These are phyloP conservation scores for Sebastes hubbsi DNA, from an alignment of 2,797 vertebrate genomes.

Conservation along the genomic window DNA sequence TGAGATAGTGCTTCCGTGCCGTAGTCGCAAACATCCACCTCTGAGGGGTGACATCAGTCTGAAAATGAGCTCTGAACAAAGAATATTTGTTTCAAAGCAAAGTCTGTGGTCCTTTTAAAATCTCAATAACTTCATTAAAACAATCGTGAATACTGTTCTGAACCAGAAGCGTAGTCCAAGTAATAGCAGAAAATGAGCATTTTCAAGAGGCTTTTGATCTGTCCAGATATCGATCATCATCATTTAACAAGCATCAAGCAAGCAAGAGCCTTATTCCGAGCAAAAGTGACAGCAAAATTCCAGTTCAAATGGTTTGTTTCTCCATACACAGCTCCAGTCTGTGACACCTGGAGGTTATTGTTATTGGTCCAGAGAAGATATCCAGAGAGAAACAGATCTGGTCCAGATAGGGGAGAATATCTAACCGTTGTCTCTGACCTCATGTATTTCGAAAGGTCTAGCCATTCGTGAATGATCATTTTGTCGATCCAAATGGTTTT, in stretches of 20 bases:
- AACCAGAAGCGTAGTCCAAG: slow-evolving; percentile 31
- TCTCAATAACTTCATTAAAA: slow-evolving; percentile 6
- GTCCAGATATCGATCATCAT: slow-evolving; percentile 9
- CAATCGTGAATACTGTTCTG: not conserved
- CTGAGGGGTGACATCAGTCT: slow-evolving; percentile 43
- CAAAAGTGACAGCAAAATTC: slow-evolving; percentile 25
- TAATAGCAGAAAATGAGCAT: slow-evolving; percentile 15
- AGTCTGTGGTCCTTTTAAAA: slow-evolving; percentile 36
- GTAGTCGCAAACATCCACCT: slow-evolving; percentile 57
- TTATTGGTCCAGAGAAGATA: slow-evolving; percentile 35
- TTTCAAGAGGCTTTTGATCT: slow-evolving; percentile 10
- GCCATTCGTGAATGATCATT: slow-evolving; percentile 15
- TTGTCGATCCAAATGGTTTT: slow-evolving; percentile 22
- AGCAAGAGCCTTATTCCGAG: slow-evolving; percentile 13
- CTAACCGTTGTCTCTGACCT: not conserved
- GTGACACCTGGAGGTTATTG: not conserved
- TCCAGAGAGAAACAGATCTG: slow-evolving; percentile 19
- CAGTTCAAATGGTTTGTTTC: slow-evolving; percentile 17
- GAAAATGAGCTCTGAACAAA: slow-evolving; percentile 41
- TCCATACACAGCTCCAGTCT: slow-evolving; percentile 3
- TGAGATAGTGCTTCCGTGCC: slow-evolving; percentile 55
- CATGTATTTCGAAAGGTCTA: not conserved
- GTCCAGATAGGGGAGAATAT: not conserved
- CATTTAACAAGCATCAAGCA: slow-evolving; percentile 28
- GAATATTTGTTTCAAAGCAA: slow-evolving; percentile 28